These are phyloP conservation scores for Taphrorychus bicolor DNA, from an alignment of 2,888 invertebrate genomes.

Conservation along the genomic window DNA sequence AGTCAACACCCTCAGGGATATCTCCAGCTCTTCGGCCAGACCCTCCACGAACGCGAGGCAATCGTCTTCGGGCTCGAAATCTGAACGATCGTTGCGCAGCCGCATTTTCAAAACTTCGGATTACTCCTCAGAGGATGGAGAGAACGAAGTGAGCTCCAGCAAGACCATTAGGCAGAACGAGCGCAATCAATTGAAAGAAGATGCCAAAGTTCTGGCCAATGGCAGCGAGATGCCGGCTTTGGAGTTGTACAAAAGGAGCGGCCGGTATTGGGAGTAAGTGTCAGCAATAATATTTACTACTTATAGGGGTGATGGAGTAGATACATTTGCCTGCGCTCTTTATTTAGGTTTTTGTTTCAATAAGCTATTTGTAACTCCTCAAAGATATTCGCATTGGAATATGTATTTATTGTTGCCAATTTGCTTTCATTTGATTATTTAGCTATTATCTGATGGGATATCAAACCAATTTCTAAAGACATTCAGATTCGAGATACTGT, in stretches of 20 bases:
- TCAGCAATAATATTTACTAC: too few relatives aligned
- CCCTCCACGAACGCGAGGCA: neutral
- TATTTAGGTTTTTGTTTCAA: too few relatives aligned
- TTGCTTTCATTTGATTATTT: too few relatives aligned
- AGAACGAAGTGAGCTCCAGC: conserved; percentile 60
- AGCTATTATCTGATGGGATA: too few relatives aligned
- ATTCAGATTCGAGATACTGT: too few relatives aligned
- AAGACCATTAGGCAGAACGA: conserved; percentile 60
- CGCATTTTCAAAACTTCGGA: conserved; percentile 65
- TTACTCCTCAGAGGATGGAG: conserved; percentile 69
- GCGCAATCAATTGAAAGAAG: conserved; percentile 59
- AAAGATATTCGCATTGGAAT: too few relatives aligned
- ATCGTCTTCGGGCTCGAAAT: conserved; percentile 25
- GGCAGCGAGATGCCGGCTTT: conserved; percentile 70
- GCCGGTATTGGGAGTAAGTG: conserved; percentile 87
- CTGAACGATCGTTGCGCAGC: conserved; percentile 48
- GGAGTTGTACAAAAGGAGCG: conserved; percentile 77
- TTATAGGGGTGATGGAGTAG: too few relatives aligned
- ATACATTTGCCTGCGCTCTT: too few relatives aligned
- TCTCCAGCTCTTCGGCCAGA: conserved; percentile 21
- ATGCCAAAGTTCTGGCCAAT: conserved; percentile 63
- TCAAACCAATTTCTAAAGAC: too few relatives aligned
- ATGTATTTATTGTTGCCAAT: too few relatives aligned
- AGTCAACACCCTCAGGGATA: conserved; percentile 51
- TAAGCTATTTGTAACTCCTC: too few relatives aligned